A percentile compares a stretch with the other conserved stretches of the same genome.
Conservation (phyloP, 2,113 vertebrate species). For the Ochotona curzoniae region DNA sequence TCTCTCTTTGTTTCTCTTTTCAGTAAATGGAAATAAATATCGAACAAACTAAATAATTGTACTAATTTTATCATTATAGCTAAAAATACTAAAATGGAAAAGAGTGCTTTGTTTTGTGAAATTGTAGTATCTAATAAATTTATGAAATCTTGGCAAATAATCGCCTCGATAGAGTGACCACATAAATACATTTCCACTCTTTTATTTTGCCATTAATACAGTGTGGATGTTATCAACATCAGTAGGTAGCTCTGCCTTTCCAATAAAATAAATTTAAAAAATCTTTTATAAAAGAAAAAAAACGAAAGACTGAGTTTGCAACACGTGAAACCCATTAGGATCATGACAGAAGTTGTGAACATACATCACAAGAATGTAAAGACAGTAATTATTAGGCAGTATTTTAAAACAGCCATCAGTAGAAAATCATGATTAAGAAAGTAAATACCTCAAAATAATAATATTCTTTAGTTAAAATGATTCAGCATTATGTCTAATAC, state of each 20-base stretch:
- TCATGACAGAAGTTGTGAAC: neutral
- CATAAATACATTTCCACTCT: neutral
- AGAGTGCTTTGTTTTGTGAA: neutral
- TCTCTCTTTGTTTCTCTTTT: no score
- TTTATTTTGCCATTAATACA: neutral
- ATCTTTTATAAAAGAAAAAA: neutral
- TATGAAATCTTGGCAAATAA: neutral
- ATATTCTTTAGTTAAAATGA: neutral
- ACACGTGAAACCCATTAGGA: neutral
- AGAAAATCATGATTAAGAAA: neutral
- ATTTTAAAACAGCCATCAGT: neutral
- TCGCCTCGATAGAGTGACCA: neutral
- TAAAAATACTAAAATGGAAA: slow-evolving; percentile 6
- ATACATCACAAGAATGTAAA: neutral
- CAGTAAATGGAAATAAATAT: no score
- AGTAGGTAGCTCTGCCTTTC: neutral
- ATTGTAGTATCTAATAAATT: neutral
- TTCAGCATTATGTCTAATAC: neutral
- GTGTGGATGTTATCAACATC: neutral
- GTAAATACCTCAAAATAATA: neutral
- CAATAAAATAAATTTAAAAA: neutral
- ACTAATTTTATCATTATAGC: neutral
- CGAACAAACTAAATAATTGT: neutral
- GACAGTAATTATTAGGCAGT: neutral
- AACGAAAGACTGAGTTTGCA: neutral